Base-by-base conservation (phyloP, 2,113 vertebrate genomes). In the Ondatra zibethicus region DNA sequence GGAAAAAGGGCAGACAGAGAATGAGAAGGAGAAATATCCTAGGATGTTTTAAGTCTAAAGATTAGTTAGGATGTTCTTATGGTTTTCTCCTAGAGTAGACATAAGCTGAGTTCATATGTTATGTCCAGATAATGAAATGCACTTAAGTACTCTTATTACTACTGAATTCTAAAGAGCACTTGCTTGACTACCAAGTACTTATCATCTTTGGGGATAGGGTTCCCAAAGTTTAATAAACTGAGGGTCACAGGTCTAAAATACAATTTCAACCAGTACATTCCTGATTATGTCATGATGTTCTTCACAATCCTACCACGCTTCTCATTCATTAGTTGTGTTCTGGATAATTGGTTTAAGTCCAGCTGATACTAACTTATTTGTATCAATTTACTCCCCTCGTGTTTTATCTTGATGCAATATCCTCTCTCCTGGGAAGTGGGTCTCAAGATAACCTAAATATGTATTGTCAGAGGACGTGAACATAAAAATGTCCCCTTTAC, bases 131-230 rank as follows among this genome's bases (percentile, higher is more conserved):
- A 52, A 77, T 29, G 42, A 82, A 86, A 93, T 76, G 21, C 3
- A 55, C 31, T 76, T 91, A 68, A 45, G 31, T 73, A 89, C 86
- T 78, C 47, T 85, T 42, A 81, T 63, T n/a, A 86, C 68, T 31
- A 88, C 55, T 73, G 86, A 78, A 65, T 66, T 93, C 47, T 29
- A 75, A 88, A 84, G 77, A 86, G 85, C 73, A 75, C 33, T 91
- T 25, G 63, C 78, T 73, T 81, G 4, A 11, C 65, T 86, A 33
- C 36, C 55, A 85, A 86, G 19, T 19, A 55, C 61, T 80, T 75
- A 70, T 80, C 10, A 65, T 78, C 39, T 88, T 88, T 81, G 36
- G 68, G 77, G 14, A 50, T 81, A 7, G 75, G 47, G 27, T 36
- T 50, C 10, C 39, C 72, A 87, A 72, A 42, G 52, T 31, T 2